Conservation (phyloP, 2,797 vertebrate species). For the Coendou prehensilis region DNA sequence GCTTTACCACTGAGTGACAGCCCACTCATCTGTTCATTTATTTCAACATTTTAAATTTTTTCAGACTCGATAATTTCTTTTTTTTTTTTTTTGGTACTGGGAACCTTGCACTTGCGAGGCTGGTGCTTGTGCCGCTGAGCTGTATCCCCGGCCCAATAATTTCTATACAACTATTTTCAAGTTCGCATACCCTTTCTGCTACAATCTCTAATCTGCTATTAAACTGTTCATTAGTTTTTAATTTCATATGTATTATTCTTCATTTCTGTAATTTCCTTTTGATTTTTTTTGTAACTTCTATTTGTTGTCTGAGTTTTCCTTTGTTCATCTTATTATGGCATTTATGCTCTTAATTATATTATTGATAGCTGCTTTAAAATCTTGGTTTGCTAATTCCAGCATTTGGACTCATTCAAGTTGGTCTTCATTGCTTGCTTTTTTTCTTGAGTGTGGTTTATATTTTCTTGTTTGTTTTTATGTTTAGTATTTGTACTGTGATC, state of each 20-base stretch:
- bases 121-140: too few species aligned
- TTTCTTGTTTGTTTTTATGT: slow-evolving; percentile 45
- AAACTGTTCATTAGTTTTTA: background rate
- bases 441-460: slow-evolving; percentile 6
- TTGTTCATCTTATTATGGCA: background rate
- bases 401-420: background rate
- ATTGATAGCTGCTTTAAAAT: slow-evolving; percentile 28
- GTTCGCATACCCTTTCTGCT: background rate
- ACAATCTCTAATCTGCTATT: slow-evolving; percentile 9
- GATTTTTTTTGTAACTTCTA: background rate
- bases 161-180: slow-evolving; percentile 2
- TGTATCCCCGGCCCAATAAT: background rate
- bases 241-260: background rate
- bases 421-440: slow-evolving; percentile 46
- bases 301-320: slow-evolving; percentile 61
- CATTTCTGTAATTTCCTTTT: slow-evolving; percentile 54
- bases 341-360: slow-evolving; percentile 35
- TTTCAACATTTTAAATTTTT: slow-evolving; percentile 35
- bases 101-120: too few species aligned
- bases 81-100: too few species aligned
- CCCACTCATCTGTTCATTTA: background rate
- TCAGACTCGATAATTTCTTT: background rate
- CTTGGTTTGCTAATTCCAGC: slow-evolving; percentile 4
- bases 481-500: slow-evolving; percentile 7
- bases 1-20: background rate